Evolutionary conservation across 2,888 invertebrate species (phyloP).

Genomic region (Syrista parreyssii): DNA sequence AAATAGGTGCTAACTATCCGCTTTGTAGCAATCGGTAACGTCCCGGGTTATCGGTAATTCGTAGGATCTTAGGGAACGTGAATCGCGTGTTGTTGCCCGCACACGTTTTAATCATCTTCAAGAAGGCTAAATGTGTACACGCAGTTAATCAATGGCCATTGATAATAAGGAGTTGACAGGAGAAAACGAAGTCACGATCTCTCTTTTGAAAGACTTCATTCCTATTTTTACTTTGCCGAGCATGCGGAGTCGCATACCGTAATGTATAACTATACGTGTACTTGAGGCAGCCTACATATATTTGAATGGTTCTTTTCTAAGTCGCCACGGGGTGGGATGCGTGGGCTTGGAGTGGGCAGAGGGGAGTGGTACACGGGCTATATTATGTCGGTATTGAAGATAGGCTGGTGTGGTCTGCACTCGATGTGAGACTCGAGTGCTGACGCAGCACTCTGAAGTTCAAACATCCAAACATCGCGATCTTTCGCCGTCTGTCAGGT

Average conservation of each 20-base stretch:
- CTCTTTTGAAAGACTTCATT: not conserved
- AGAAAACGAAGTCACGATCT: not conserved
- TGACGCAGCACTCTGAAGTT: conserved; percentile 62
- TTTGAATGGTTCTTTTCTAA: not conserved
- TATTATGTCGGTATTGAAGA: not conserved
- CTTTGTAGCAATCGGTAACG: conserved; percentile 37
- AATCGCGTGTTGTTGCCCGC: not conserved
- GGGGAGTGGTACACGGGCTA: not conserved
- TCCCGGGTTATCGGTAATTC: conserved; percentile 60
- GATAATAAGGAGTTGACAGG: not conserved
- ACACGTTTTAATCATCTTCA: not conserved
- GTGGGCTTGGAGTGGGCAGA: not conserved
- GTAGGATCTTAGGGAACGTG: conserved; percentile 26
- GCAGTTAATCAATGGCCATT: not conserved
- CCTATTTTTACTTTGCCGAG: not conserved
- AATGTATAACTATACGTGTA: not conserved
- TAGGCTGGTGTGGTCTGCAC: conserved; percentile 9
- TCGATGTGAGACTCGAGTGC: conserved; percentile 50
- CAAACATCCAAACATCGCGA: conserved; percentile 65
- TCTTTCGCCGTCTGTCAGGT: conserved; percentile 60
- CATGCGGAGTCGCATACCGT: not conserved
- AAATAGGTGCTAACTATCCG: not conserved
- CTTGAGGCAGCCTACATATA: not conserved
- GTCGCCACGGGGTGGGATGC: not conserved
- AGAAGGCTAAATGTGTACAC: not conserved